Percentiles rank a stretch among this genome's conserved stretches.
These are phyloP conservation scores for Nomada goodeniana DNA, from an alignment of 2,888 invertebrate genomes.

Conservation along the genomic window DNA sequence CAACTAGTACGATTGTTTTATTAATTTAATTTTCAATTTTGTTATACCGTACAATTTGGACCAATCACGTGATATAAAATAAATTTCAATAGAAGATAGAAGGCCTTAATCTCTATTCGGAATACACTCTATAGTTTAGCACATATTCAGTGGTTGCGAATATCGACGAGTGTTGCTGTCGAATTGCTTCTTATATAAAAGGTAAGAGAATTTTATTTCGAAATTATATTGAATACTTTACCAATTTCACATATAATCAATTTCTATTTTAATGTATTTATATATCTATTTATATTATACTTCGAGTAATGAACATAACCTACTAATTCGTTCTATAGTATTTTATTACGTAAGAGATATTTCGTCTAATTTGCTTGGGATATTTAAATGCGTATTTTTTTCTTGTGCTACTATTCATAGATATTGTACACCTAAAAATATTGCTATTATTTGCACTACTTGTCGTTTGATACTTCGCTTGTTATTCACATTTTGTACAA, in stretches of 20 bases:
- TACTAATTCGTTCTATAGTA: conserved; percentile 32
- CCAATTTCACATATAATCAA: not conserved
- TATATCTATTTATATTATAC: not conserved
- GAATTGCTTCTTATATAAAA: conserved; percentile 11
- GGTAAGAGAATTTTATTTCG: conserved; percentile 41
- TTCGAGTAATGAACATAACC: conserved; percentile 40
- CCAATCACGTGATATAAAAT: not conserved
- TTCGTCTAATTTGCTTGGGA: not conserved
- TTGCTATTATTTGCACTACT: conserved; percentile 3
- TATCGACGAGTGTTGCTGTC: conserved; percentile 21
- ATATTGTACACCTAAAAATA: not conserved
- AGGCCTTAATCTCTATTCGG: too few relatives aligned
- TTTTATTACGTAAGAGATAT: conserved; percentile 65
- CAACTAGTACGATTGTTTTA: too few relatives aligned
- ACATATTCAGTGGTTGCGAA: conserved; percentile 23
- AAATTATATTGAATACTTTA: conserved; percentile 7
- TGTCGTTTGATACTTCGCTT: not conserved
- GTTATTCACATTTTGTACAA: too few relatives aligned
- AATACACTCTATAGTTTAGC: conserved; percentile 5
- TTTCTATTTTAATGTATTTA: not conserved
- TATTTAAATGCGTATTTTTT: not conserved
- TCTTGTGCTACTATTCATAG: not conserved
- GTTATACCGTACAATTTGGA: not conserved
- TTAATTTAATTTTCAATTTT: not conserved
- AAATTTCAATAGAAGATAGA: too few relatives aligned